Evolutionary conservation across 2,797 vertebrate species (phyloP).

Genomic region (Poeciliopsis turneri): DNA sequence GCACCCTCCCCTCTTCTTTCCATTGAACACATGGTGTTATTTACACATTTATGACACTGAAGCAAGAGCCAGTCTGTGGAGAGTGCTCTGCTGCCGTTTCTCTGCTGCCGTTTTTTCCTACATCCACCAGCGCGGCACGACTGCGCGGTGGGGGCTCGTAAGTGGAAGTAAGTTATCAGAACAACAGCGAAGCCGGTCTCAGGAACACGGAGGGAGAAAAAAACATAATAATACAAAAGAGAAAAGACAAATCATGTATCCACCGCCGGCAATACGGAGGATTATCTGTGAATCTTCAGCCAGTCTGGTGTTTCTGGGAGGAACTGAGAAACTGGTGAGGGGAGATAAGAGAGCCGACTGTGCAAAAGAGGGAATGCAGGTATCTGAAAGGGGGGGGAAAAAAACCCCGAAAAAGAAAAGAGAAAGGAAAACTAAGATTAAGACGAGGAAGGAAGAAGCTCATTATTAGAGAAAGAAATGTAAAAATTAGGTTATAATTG

Average conservation of each 20-base stretch:
- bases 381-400: slow-evolving; percentile 34
- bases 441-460: slow-evolving; percentile 41
- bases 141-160: background rate
- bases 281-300: slow-evolving; percentile 74
- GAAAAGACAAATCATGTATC: slow-evolving; percentile 64
- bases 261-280: slow-evolving; percentile 65
- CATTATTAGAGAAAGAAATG: slow-evolving; percentile 54
- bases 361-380: slow-evolving; percentile 41
- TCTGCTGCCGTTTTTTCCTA: slow-evolving; percentile 29
- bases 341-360: slow-evolving; percentile 69
- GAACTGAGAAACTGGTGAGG: slow-evolving; percentile 58
- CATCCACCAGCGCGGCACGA: slow-evolving; percentile 25
- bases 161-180: slow-evolving; percentile 54
- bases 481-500: slow-evolving; percentile 51
- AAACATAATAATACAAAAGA: background rate
- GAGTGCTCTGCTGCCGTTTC: slow-evolving; percentile 48
- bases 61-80: slow-evolving; percentile 62
- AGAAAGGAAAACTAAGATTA: slow-evolving; percentile 60
- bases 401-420: slow-evolving; percentile 26
- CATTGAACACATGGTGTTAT: slow-evolving; percentile 76
- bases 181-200: slow-evolving; percentile 52
- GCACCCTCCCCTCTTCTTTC: slow-evolving; percentile 49
- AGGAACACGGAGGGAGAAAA: slow-evolving; percentile 44
- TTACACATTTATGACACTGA: slow-evolving; percentile 81
- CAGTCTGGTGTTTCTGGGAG: slow-evolving; percentile 60